Percentiles rank a stretch among this genome's conserved stretches.
These are phyloP conservation scores for Acanthopleura granulata DNA, from an alignment of 2,888 invertebrate species.

Conservation along the genomic window DNA sequence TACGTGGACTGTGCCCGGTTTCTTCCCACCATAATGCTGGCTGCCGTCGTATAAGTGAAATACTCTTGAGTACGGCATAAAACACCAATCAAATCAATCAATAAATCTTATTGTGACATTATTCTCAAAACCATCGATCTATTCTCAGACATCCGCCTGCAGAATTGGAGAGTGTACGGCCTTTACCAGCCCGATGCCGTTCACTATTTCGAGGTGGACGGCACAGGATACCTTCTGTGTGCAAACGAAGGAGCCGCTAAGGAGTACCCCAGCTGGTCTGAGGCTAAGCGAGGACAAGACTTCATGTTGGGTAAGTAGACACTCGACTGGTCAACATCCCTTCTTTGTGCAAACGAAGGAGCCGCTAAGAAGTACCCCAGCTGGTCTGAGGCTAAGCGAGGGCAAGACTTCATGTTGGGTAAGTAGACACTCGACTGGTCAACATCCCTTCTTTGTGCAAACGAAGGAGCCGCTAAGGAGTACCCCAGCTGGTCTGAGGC, in stretches of 20 bases:
- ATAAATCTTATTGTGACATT: no score
- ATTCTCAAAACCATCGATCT: no score
- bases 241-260: constrained; percentile 28
- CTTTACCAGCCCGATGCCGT: constrained; percentile 27
- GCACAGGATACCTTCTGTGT: constrained; percentile 18
- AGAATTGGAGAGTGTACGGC: constrained; percentile 23
- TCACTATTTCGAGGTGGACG: constrained; percentile 20
- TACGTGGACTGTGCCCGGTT: no score
- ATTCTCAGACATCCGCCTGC: constrained; percentile 19
- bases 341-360: constrained; percentile 26
- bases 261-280: constrained; percentile 24
- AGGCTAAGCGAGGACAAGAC: constrained; percentile 21
- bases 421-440: constrained; percentile 13
- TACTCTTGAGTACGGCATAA: no score
- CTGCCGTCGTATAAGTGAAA: no score
- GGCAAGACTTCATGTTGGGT: background rate
- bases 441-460: constrained; percentile 21
- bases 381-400: constrained; percentile 25
- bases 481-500: constrained; percentile 25
- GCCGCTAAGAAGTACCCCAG: constrained; percentile 24
- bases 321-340: constrained; percentile 11
- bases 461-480: constrained; percentile 26
- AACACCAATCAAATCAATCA: no score
- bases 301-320: constrained; percentile 1
- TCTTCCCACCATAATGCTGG: no score